Percentiles rank a stretch among this genome's conserved stretches.
These are phyloP conservation scores for Ceramica pisi DNA, from an alignment of 2,888 invertebrate genomes.

Conservation along the genomic window DNA sequence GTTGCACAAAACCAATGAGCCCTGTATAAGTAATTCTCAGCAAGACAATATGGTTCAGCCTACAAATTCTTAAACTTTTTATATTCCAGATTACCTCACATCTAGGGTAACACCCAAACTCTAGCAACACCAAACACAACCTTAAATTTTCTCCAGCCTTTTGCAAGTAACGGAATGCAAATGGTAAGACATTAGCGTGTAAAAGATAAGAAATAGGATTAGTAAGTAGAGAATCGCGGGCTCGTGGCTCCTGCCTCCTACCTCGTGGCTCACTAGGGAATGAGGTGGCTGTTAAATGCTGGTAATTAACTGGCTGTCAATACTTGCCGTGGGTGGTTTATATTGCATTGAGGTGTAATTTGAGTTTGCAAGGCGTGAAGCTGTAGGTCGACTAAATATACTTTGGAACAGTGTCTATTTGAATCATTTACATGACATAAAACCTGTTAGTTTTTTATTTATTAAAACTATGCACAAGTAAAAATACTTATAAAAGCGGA, in stretches of 20 bases:
- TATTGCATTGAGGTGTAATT: constrained; percentile 1
- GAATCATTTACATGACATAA: no score
- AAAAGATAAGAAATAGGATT: constrained; percentile 89
- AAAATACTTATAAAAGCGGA: no score
- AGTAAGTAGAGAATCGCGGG: constrained; percentile 77
- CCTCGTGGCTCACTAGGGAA: constrained; percentile 65
- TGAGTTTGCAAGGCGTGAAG: neutral
- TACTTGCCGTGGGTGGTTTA: constrained; percentile 34
- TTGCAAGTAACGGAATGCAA: constrained; percentile 84
- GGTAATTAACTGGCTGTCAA: constrained; percentile 75
- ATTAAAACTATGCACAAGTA: no score
- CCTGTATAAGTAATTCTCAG: no score
- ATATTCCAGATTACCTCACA: constrained; percentile 1
- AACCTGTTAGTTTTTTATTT: no score
- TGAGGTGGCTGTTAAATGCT: constrained; percentile 74
- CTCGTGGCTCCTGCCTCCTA: constrained; percentile 64
- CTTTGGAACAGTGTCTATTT: neutral
- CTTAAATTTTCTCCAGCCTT: constrained; percentile 73
- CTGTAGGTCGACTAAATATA: neutral
- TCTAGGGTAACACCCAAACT: constrained; percentile 13
- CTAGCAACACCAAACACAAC: constrained; percentile 58
- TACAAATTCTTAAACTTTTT: neutral
- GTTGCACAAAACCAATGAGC: no score
- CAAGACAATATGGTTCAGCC: no score
- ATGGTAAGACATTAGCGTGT: constrained; percentile 87